These are phyloP conservation scores for Spinibarbus caldwelli DNA, from an alignment of 2,797 vertebrate genomes.

Conservation along the genomic window DNA sequence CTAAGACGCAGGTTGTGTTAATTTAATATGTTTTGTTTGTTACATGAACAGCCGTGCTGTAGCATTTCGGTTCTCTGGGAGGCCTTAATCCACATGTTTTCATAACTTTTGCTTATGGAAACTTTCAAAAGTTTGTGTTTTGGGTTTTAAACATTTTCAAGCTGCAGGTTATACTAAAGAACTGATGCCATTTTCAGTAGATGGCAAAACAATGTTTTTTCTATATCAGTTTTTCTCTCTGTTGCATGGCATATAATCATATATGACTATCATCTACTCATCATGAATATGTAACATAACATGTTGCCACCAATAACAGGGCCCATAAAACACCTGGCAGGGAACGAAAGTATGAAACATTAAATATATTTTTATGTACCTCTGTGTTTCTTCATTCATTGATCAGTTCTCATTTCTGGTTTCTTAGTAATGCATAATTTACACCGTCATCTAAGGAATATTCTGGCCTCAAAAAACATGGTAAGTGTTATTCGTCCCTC, in stretches of 20 bases:
- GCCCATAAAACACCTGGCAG: neutral
- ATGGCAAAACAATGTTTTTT: neutral
- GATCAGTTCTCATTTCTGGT: neutral
- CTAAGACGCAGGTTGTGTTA: conserved; percentile 58
- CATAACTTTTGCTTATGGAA: conserved; percentile 8
- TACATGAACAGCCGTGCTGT: conserved; percentile 6
- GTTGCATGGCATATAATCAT: neutral
- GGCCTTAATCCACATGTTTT: conserved; percentile 44
- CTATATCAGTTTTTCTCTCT: neutral
- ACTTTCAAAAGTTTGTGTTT: conserved; percentile 11
- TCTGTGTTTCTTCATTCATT: conserved; percentile 11
- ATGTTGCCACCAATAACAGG: neutral
- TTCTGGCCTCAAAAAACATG: neutral
- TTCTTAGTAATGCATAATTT: neutral
- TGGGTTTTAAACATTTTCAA: neutral
- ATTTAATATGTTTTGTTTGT: conserved; percentile 24
- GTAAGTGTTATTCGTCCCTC: neutral
- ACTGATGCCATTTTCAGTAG: neutral
- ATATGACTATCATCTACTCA: neutral
- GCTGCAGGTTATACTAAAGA: conserved; percentile 1
- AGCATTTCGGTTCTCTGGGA: conserved; percentile 33
- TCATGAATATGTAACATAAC: conserved; percentile 4
- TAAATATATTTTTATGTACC: conserved; percentile 40
- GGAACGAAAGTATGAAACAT: conserved; percentile 21
- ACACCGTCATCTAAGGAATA: neutral